These are phyloP conservation scores for Rhagium mordax DNA, from an alignment of 2,888 invertebrate genomes.

Conservation along the genomic window DNA sequence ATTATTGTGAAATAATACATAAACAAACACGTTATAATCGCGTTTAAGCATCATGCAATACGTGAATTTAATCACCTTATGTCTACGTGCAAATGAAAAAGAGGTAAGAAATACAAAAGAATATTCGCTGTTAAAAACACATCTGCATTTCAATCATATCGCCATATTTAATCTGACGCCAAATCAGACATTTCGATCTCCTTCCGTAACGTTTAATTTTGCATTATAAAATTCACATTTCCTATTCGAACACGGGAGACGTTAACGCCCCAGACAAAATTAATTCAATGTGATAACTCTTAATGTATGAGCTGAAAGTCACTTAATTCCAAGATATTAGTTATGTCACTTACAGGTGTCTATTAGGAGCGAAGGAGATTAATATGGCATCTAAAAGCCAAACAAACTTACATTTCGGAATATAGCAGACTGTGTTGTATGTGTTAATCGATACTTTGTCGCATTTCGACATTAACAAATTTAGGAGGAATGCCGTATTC, in stretches of 20 bases:
- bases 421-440: neutral
- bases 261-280: neutral
- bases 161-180: neutral
- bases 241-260: neutral
- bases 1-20: no score
- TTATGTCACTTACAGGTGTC: neutral
- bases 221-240: conserved; percentile 1
- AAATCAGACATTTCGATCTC: conserved; percentile 1
- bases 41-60: no score
- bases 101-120: neutral
- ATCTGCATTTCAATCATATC: neutral
- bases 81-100: neutral
- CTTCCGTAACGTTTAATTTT: neutral
- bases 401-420: neutral
- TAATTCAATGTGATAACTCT: neutral
- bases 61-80: neutral
- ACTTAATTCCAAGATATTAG: neutral
- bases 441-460: neutral
- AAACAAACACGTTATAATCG: no score
- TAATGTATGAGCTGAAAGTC: neutral
- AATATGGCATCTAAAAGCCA: neutral
- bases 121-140: neutral
- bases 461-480: neutral
- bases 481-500: no score
- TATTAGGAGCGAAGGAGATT: neutral